Evolutionary conservation across 1,140 invertebrate species (phyloP), one percentile per base, ranked within the genome.

Genomic region (Xylocopa sonorina): DNA sequence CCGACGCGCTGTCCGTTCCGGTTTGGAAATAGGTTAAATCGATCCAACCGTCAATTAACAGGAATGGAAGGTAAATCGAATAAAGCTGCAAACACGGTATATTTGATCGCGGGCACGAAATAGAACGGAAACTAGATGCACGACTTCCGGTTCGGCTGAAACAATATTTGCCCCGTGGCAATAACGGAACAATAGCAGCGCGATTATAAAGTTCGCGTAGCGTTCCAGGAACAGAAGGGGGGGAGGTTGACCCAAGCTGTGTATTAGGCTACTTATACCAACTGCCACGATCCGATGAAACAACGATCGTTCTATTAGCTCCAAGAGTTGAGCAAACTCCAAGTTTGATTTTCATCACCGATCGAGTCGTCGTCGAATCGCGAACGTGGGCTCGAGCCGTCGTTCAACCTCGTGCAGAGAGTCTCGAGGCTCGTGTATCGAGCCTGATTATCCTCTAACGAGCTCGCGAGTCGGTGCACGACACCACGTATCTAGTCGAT

Each of bases 301-400:
- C 16, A 7, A 32, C 29, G 29, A 32, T 58, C 18, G 55, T 0
- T 2, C 24, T 24, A 51, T 46, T 14, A 18, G 34, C 4, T 10
- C n/a, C 27, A 66, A 55, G 38, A 46, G n/a, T n/a, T 32, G 66
- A 68, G 51, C 74, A 67, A 57, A 68, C 60, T 75, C 48, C 60
- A 16, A 51, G 72, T 76, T 76, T 57, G 63, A 76, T 68, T 76
- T 76, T 57, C 74, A 76, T 76, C 41, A 76, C n/a, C 51, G 29
- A 68, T 32, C 29, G 4, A 76, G 57, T 58, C 73, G 27, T 3
- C 41, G 24, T 32, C n/a, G 34, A 58, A 24, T 10, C 69, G 29
- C 16, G 38, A 60, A 51, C 24, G 4, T 5, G 12, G 66, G 9
- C 3, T 38, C 55, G 2, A 57, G 18, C 48, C 12, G 27, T 16